phyloP scores from a whole-genome alignment of 1,140 invertebrate genomes.

The Drosophila ohnishii region DNA sequence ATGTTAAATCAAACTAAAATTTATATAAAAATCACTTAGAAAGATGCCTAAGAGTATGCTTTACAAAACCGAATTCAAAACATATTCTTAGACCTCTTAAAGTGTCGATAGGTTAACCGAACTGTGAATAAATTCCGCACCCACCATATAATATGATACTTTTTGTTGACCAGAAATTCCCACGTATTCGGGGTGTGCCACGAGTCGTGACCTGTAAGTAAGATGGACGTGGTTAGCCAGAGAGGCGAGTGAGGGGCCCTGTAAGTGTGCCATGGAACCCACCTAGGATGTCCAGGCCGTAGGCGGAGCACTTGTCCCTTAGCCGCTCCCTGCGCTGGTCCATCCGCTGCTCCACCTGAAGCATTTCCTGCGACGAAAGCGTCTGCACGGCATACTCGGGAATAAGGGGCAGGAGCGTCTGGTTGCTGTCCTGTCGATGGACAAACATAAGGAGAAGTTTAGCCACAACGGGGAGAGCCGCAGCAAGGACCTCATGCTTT shows the following conservation, averaged over 20 bases:
- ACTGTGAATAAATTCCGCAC: constrained; percentile 64
- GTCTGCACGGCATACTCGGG: constrained; percentile 78
- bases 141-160: constrained; percentile 90
- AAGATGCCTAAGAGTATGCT: background rate
- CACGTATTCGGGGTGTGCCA: constrained; percentile 90
- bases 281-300: constrained; percentile 84
- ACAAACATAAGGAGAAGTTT: constrained; percentile 31
- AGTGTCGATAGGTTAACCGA: background rate
- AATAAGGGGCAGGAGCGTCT: constrained; percentile 75
- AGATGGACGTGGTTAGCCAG: constrained; percentile 9
- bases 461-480: constrained; percentile 10
- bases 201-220: constrained; percentile 85
- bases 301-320: constrained; percentile 84
- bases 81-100: background rate
- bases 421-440: constrained; percentile 74
- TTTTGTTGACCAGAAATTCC: constrained; percentile 92
- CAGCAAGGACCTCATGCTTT: background rate
- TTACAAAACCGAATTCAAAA: background rate
- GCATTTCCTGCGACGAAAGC: constrained; percentile 75
- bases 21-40: background rate
- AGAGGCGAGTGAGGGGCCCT: background rate
- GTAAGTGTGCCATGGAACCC: constrained; percentile 25
- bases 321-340: constrained; percentile 84
- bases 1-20: background rate
- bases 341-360: constrained; percentile 84